A percentile compares a stretch with the other conserved stretches of the same genome.
These are phyloP conservation scores for Lemur catta DNA, from an alignment of 2,797 vertebrate genomes.

Conservation along the genomic window DNA sequence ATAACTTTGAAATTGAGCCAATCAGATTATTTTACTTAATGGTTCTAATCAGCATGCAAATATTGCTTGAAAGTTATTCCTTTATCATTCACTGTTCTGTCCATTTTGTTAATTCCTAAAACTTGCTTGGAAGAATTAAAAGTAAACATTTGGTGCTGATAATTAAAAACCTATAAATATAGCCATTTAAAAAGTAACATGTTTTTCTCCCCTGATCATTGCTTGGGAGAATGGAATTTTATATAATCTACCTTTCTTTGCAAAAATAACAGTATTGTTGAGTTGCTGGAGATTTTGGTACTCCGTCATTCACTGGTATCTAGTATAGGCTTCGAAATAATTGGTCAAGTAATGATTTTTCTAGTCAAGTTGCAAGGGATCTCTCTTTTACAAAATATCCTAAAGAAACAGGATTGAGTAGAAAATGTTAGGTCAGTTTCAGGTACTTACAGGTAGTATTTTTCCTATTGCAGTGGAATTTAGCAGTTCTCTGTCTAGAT, in stretches of 20 bases:
- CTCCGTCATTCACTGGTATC: conserved; percentile 22
- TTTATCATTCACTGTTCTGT: conserved; percentile 43
- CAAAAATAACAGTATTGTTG: not conserved
- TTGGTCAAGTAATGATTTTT: conserved; percentile 25
- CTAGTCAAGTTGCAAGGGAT: not conserved
- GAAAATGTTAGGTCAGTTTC: conserved; percentile 29
- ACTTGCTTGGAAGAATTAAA: conserved; percentile 67
- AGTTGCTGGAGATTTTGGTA: conserved; percentile 34
- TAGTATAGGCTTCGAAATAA: conserved; percentile 48
- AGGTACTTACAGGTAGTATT: conserved; percentile 27
- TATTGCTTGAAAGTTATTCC: conserved; percentile 13
- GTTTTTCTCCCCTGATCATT: conserved; percentile 46
- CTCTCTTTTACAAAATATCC: not conserved
- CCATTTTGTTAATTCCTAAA: conserved; percentile 47
- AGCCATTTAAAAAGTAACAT: conserved; percentile 32
- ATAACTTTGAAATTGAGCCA: conserved; percentile 12
- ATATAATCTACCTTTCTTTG: conserved; percentile 27
- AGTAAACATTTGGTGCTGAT: conserved; percentile 56
- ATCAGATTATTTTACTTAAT: conserved; percentile 38
- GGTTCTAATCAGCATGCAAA: conserved; percentile 54
- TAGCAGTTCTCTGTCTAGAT: conserved; percentile 7
- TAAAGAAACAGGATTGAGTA: not conserved
- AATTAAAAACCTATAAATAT: conserved; percentile 40
- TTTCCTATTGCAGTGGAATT: not conserved
- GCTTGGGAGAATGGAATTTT: conserved; percentile 40